A percentile compares a stretch with the other conserved stretches of the same genome.
Evolutionary conservation across 2,797 vertebrate species (phyloP).

Genomic region (Astyanax mexicanus): DNA sequence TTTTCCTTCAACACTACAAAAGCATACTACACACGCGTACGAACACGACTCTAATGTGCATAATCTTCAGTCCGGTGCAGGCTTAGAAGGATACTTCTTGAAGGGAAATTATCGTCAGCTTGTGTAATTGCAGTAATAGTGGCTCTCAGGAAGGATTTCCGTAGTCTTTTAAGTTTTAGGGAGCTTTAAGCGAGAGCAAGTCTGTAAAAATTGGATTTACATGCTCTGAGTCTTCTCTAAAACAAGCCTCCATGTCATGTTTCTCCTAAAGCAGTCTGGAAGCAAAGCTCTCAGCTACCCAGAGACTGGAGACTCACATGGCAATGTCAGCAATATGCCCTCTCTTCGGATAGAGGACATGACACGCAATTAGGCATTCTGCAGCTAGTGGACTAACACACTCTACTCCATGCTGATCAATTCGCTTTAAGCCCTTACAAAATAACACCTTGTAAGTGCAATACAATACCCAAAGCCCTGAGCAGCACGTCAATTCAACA

Average conservation of each 20-base stretch:
- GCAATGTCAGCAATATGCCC: constrained; percentile 23
- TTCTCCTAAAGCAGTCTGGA: constrained; percentile 67
- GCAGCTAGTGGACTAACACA: constrained; percentile 24
- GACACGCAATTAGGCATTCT: constrained; percentile 33
- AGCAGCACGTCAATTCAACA: neutral
- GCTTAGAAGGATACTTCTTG: constrained; percentile 71
- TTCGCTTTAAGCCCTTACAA: constrained; percentile 3
- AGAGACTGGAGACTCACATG: constrained; percentile 11
- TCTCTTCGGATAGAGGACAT: constrained; percentile 6
- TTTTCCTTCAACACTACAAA: neutral
- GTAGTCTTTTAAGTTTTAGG: constrained; percentile 73
- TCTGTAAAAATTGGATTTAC: constrained; percentile 75
- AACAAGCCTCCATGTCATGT: constrained; percentile 70
- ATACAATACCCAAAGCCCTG: neutral
- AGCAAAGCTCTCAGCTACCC: constrained; percentile 34
- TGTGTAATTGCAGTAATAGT: constrained; percentile 72
- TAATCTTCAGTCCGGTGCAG: constrained; percentile 72
- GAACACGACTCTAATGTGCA: constrained; percentile 57
- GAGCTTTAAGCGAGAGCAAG: constrained; percentile 63
- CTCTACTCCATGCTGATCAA: neutral
- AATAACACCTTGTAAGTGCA: neutral
- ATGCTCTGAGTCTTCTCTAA: constrained; percentile 65
- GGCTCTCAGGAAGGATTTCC: constrained; percentile 73
- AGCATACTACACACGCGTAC: neutral
- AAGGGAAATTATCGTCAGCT: constrained; percentile 78